Percentiles rank a stretch among this genome's conserved stretches.
phyloP scores from a whole-genome alignment of 2,888 invertebrate species.

The Dryobota labecula region DNA sequence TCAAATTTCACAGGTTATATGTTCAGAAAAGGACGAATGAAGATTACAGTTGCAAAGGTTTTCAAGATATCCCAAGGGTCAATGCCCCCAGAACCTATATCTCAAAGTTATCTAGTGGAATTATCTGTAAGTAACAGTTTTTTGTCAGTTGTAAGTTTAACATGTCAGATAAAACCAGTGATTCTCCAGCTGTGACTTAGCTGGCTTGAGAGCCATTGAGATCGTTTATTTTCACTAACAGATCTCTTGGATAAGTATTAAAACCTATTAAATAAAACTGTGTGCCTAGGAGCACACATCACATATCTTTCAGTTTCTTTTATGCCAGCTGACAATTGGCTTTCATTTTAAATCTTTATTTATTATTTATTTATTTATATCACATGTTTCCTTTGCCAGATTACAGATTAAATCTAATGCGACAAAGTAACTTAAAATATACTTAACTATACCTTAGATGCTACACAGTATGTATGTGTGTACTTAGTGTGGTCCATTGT shows the following conservation, averaged over 20 bases:
- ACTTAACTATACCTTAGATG: no score
- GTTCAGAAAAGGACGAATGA: conserved; percentile 99
- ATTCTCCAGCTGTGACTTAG: neutral
- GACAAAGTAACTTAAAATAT: no score
- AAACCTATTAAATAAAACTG: neutral
- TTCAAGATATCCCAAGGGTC: conserved; percentile 94
- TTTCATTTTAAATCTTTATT: neutral
- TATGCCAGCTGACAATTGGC: neutral
- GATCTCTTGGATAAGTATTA: neutral
- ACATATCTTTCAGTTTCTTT: neutral
- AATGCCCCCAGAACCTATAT: conserved; percentile 95
- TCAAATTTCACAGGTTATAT: conserved; percentile 92
- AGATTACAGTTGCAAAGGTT: conserved; percentile 98
- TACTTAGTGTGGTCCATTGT: no score
- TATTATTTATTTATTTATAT: no score
- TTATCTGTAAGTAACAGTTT: conserved; percentile 91
- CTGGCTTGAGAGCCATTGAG: neutral
- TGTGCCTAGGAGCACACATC: neutral
- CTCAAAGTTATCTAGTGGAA: conserved; percentile 98
- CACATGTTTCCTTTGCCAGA: no score
- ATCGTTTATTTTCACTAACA: neutral
- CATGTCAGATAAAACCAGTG: neutral
- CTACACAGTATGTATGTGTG: no score
- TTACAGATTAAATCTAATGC: no score
- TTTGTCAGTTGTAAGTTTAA: conserved; percentile 8